Evolutionary conservation across 2,113 vertebrate species (phyloP).

Genomic region (Oenanthe oenanthe): DNA sequence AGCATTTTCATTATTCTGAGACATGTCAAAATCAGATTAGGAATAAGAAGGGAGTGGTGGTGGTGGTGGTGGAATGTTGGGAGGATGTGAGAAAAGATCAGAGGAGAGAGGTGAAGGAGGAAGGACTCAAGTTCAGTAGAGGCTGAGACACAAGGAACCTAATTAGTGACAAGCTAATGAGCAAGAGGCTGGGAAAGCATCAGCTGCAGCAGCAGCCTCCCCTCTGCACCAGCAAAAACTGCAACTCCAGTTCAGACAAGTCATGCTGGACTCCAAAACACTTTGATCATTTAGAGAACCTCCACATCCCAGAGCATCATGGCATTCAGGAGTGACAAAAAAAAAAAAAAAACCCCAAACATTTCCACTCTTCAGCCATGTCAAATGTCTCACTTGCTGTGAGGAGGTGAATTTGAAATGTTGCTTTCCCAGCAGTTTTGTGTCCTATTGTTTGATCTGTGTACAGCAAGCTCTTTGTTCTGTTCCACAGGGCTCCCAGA

Average conservation of each 20-base stretch:
- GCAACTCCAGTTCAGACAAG: not conserved
- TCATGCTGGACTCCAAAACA: not conserved
- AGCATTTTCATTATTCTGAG: not conserved
- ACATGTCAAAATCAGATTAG: not conserved
- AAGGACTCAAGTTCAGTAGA: not conserved
- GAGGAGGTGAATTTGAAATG: not conserved
- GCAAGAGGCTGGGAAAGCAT: not conserved
- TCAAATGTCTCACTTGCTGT: not conserved
- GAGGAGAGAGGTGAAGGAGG: not conserved
- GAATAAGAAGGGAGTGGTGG: not conserved
- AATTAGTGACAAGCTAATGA: not conserved
- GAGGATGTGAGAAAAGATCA: not conserved
- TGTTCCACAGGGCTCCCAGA: not conserved
- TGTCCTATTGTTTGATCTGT: not conserved
- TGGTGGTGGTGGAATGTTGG: not conserved
- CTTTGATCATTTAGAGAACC: not conserved
- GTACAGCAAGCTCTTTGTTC: constrained; percentile 7
- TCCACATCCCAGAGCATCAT: not conserved
- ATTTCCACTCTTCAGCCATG: not conserved
- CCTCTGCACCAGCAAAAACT: not conserved
- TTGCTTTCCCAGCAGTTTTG: not conserved
- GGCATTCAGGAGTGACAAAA: not conserved
- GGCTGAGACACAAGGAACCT: not conserved
- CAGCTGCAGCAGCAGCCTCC: rapidly evolving
- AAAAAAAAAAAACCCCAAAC: not conserved